phyloP scores from a whole-genome alignment of 30 jellyfish, hydroid and myxozoan species.

The Sanderia malayensis region DNA sequence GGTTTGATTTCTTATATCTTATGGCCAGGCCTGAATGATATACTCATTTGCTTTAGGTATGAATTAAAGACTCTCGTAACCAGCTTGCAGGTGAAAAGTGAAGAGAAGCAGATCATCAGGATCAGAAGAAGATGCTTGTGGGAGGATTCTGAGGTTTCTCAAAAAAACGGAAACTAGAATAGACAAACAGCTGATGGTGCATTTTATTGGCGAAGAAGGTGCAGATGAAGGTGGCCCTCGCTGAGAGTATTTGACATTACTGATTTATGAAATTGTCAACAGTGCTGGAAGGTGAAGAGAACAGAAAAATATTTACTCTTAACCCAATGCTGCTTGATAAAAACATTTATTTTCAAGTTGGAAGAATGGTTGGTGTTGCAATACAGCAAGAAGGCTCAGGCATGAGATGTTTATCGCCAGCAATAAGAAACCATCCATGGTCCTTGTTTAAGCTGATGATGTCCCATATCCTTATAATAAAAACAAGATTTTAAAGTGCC shows the following conservation, averaged over 20 bases:
- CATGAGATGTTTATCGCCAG: not conserved
- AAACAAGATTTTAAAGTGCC: no score
- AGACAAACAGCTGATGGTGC: not conserved
- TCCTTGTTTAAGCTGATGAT: no score
- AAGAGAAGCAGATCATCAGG: not conserved
- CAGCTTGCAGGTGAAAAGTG: not conserved
- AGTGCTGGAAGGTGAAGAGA: not conserved
- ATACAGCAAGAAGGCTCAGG: not conserved
- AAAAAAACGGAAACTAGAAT: no score
- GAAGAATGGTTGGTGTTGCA: not conserved
- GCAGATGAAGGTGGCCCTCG: not conserved
- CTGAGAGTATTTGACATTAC: not conserved
- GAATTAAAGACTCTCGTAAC: not conserved
- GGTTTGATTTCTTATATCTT: no score
- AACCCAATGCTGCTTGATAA: not conserved
- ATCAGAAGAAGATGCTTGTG: not conserved
- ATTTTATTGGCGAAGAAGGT: not conserved
- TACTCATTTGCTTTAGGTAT: not conserved
- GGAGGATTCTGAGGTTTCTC: not conserved
- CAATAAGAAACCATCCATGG: no score
- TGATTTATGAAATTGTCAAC: not conserved
- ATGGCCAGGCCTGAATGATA: no score
- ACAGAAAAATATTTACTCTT: not conserved
- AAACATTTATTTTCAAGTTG: not conserved
- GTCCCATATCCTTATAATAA: no score